Evolutionary conservation across 2,888 invertebrate species (phyloP).

Genomic region (Aphodius sticticus): DNA sequence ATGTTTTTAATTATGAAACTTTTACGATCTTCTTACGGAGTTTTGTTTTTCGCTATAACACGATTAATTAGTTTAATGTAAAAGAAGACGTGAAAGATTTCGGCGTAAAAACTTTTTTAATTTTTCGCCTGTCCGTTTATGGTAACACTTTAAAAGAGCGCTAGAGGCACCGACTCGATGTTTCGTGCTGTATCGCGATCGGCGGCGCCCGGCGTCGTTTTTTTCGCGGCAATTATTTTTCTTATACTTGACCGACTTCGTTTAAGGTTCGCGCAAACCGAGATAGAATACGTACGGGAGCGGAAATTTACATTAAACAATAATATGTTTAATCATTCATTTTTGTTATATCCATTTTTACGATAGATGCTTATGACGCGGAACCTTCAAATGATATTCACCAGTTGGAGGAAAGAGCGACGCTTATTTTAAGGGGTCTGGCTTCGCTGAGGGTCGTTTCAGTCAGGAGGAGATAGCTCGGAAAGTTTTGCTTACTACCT

Average conservation of each 20-base stretch:
- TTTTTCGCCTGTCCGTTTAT: not conserved
- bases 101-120: not conserved
- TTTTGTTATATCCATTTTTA: too few species aligned
- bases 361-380: too few species aligned
- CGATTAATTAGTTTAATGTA: not conserved
- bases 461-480: too few species aligned
- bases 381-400: too few species aligned
- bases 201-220: not conserved
- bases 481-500: too few species aligned
- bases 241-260: not conserved
- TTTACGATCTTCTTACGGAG: too few species aligned
- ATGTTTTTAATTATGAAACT: too few species aligned
- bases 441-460: too few species aligned
- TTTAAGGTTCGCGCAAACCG: not conserved
- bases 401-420: too few species aligned
- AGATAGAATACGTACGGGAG: not conserved
- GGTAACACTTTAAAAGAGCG: not conserved
- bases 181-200: not conserved
- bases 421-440: too few species aligned
- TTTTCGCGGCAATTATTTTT: not conserved
- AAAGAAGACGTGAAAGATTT: not conserved
- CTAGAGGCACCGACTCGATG: not conserved
- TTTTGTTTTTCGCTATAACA: not conserved
- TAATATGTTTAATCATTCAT: too few species aligned
- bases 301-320: too few species aligned